A percentile compares a stretch with the other conserved stretches of the same genome.
phyloP scores from a whole-genome alignment of 1,140 invertebrate genomes.

The Phymastichus coffea region DNA sequence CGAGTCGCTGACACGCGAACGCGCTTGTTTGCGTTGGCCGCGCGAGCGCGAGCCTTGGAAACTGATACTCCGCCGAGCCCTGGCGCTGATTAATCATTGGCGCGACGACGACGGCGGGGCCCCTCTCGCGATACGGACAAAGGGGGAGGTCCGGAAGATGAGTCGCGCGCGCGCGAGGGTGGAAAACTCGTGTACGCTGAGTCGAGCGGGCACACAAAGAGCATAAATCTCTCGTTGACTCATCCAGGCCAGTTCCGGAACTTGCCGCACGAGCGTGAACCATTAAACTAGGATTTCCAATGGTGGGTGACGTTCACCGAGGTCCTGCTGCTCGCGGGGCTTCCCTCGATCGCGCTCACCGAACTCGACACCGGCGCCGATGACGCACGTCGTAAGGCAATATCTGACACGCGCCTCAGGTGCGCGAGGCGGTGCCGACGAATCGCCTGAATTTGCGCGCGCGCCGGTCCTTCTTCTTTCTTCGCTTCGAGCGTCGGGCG shows the following conservation, averaged over 20 bases:
- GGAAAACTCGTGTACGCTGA: no score
- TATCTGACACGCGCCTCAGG: no score
- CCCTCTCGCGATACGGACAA: not conserved
- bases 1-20: not conserved
- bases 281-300: conserved; percentile 26
- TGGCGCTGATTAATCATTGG: conserved; percentile 23
- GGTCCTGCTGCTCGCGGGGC: no score
- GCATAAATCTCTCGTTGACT: not conserved
- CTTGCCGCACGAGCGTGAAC: not conserved
- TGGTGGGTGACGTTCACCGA: no score
- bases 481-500: not conserved
- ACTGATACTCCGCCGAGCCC: conserved; percentile 10
- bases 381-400: no score
- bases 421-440: no score
- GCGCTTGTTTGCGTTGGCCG: not conserved
- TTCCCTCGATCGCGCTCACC: no score
- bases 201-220: no score
- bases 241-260: not conserved
- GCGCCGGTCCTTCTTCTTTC: not conserved
- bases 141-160: conserved; percentile 19
- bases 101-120: not conserved
- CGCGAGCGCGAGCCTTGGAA: not conserved
- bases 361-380: not conserved
- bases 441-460: conserved; percentile 20
- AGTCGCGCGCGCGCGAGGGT: not conserved